Base-by-base conservation (phyloP, 2,888 invertebrate species). In the Mantis religiosa region DNA sequence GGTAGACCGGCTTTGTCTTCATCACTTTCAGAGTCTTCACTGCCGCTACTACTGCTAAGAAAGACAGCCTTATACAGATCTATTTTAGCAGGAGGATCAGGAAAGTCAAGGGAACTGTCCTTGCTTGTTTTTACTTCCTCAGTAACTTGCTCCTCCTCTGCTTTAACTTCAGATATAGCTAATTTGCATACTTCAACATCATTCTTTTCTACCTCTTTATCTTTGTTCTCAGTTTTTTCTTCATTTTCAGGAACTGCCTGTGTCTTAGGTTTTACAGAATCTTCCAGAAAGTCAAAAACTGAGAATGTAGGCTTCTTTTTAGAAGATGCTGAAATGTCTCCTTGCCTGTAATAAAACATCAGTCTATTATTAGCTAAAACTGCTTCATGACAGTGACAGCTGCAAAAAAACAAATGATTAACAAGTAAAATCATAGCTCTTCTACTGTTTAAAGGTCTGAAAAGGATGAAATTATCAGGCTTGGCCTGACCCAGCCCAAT, bases 51-150 rank as follows among this genome's bases (percentile, higher is more conserved):
- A 89, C 97, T 97, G 91, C 96, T 96, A 41, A 97, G 94, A 92
- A 99, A 99, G 91, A 99, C 97, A 0, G 98, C 96, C 93, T 97
- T 97, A 92, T 98, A 99, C 6, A 99, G 94, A 93, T 98, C 98
- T 90, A 95, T 94, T 91, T 96, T 96, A 86, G 96, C 94, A 28
- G 94, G 94, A 28, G 94, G 93, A 84, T 94, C 93, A 89, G 92
- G 84, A 47, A 89, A 89, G 71, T 86, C 86, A 34, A 88, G 34
- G 20, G n/a, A 87, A 54, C 28, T 12, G 71, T 54, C 20, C 81
- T 86, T 82, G 28, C 20, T 71, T 25, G 15, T 25, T 20, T 71
- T 71, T 25, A 71, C 20, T 25, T 20, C 15, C 25, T 71, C 54
- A 20, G 3, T 20, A 71, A 20, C 25, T 71, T 71, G 54, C 20